Conservation (phyloP, 2,797 vertebrate species). For the Pseudochirops corinnae region DNA sequence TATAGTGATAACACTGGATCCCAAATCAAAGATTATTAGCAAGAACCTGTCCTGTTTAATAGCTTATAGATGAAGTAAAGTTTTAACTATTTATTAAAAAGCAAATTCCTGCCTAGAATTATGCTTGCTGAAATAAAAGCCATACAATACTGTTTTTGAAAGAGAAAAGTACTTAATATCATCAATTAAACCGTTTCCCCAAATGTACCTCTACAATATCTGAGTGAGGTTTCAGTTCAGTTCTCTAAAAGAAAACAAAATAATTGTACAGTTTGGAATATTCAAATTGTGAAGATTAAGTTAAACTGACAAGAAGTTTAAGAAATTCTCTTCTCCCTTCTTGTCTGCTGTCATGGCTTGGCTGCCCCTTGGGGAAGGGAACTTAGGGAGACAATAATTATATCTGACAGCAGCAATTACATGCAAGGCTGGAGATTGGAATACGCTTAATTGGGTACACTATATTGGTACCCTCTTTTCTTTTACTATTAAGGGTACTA, state of each 20-base stretch:
- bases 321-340: conserved; percentile 39
- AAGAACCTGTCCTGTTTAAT: conserved; percentile 9
- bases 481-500: conserved; percentile 65
- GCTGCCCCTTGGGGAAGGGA: conserved; percentile 75
- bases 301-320: conserved; percentile 79
- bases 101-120: conserved; percentile 38
- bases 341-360: background rate
- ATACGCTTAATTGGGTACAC: conserved; percentile 79
- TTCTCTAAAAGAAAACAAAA: conserved; percentile 52
- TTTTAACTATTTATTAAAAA: conserved; percentile 8
- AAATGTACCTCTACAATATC: conserved; percentile 25
- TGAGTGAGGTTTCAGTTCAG: conserved; percentile 28
- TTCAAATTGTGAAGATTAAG: conserved; percentile 48
- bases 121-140: conserved; percentile 44
- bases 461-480: conserved; percentile 80
- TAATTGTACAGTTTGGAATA: conserved; percentile 52
- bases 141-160: conserved; percentile 33
- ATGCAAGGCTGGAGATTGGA: conserved; percentile 83
- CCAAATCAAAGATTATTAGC: background rate
- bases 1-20: background rate
- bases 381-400: conserved; percentile 81
- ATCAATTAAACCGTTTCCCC: conserved; percentile 25
- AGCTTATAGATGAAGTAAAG: conserved; percentile 21
- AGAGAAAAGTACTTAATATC: conserved; percentile 59
- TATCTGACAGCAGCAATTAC: conserved; percentile 86